Percentiles rank a stretch among this genome's conserved stretches.
phyloP scores from a whole-genome alignment of 1,140 invertebrate species.

The Platyura marginata region DNA sequence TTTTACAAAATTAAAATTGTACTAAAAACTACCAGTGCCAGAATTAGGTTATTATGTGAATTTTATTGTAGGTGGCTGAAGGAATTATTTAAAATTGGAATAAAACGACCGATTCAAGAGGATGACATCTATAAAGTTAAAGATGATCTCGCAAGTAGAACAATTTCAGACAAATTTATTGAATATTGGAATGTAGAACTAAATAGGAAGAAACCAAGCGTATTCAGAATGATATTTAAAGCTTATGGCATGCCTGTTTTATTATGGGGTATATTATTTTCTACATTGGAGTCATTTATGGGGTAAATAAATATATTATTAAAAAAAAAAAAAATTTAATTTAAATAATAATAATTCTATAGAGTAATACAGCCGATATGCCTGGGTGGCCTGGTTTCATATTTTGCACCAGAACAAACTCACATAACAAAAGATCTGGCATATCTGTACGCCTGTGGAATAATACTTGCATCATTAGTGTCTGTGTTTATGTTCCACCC shows the following conservation, averaged over 20 bases:
- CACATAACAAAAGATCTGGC: slow-evolving; percentile 30
- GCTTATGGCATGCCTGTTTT: slow-evolving; percentile 31
- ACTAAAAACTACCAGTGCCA: too few species aligned
- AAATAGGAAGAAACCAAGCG: slow-evolving; percentile 27
- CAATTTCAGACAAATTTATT: slow-evolving; percentile 14
- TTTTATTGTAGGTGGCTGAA: slow-evolving; percentile 28
- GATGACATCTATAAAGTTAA: slow-evolving; percentile 27
- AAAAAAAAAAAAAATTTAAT: background rate
- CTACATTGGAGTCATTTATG: slow-evolving; percentile 29
- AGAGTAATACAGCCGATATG: slow-evolving; percentile 52
- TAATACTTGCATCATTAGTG: slow-evolving; percentile 36
- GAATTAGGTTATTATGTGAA: too few species aligned
- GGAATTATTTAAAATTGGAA: slow-evolving; percentile 24
- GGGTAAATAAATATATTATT: slow-evolving; percentile 22
- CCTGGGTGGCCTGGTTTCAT: slow-evolving; percentile 46
- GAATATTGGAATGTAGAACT: slow-evolving; percentile 17
- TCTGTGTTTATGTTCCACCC: slow-evolving; percentile 55
- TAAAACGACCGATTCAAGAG: slow-evolving; percentile 24
- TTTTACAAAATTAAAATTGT: too few species aligned
- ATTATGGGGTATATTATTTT: slow-evolving; percentile 28
- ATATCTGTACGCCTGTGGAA: slow-evolving; percentile 45
- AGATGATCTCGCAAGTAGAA: slow-evolving; percentile 15
- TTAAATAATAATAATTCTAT: slow-evolving; percentile 12
- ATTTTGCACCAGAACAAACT: slow-evolving; percentile 31
- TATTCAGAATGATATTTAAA: slow-evolving; percentile 29